phyloP scores from a whole-genome alignment of 2,113 vertebrate species.

The Antechinus flavipes region DNA sequence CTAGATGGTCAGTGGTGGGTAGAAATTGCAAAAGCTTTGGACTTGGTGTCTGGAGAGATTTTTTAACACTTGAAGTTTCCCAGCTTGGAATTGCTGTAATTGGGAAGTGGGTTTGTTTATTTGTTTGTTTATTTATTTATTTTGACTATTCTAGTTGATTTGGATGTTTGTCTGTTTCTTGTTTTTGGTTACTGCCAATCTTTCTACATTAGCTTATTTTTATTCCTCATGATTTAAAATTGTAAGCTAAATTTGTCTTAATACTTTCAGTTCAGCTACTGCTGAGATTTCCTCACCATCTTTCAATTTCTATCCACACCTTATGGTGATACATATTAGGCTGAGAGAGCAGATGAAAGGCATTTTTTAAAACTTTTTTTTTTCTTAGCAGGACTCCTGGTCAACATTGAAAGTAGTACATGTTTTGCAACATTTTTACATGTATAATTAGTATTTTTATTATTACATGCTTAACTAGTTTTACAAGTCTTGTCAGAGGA shows the following conservation, averaged over 20 bases:
- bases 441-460: constrained; percentile 71
- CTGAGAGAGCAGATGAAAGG: constrained; percentile 47
- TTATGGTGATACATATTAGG: not conserved
- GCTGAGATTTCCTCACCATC: not conserved
- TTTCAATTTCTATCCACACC: not conserved
- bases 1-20: not conserved
- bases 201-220: constrained; percentile 27
- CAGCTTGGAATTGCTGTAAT: not conserved
- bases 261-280: not conserved
- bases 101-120: not conserved
- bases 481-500: constrained; percentile 57
- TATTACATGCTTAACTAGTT: constrained; percentile 53
- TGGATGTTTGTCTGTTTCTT: not conserved
- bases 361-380: not conserved
- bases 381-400: constrained; percentile 7
- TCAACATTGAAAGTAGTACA: constrained; percentile 45
- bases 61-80: not conserved
- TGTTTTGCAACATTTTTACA: constrained; percentile 65
- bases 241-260: not conserved
- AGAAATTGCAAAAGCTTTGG: not conserved
- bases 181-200: constrained; percentile 11
- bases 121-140: not conserved
- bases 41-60: not conserved
- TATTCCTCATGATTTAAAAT: not conserved
- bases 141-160: not conserved